A percentile compares a stretch with the other conserved stretches of the same genome.
Evolutionary conservation across 2,888 invertebrate species (phyloP).

Genomic region (Andrena haemorrhoa): DNA sequence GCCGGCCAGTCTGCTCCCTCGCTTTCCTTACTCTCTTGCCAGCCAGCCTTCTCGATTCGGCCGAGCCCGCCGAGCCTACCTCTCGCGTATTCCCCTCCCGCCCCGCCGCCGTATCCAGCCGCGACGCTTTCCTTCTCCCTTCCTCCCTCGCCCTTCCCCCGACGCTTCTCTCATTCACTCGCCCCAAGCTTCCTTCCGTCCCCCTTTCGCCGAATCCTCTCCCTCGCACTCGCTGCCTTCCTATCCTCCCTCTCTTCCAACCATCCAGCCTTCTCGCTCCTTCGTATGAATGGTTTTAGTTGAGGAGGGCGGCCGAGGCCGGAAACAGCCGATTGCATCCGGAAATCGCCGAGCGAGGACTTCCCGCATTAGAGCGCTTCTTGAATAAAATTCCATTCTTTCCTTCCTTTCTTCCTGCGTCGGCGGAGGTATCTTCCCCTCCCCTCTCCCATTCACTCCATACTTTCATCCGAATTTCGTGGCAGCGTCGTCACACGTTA

Average conservation of each 20-base stretch:
- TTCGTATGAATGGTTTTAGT: constrained; percentile 77
- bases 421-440: not conserved
- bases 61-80: constrained; percentile 63
- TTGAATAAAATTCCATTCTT: constrained; percentile 79
- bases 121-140: constrained; percentile 50
- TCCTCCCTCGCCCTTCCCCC: constrained; percentile 40
- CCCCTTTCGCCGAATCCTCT: constrained; percentile 16
- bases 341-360: constrained; percentile 72
- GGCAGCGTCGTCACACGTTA: not conserved
- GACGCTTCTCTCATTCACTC: constrained; percentile 57
- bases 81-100: constrained; percentile 54
- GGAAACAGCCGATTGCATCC: constrained; percentile 71
- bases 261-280: constrained; percentile 47
- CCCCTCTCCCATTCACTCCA: not conserved
- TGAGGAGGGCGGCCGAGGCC: constrained; percentile 64
- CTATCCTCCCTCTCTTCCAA: constrained; percentile 45
- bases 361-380: constrained; percentile 77
- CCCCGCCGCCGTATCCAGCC: constrained; percentile 8
- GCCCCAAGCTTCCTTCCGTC: constrained; percentile 39
- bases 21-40: constrained; percentile 60
- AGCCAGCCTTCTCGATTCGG: constrained; percentile 57
- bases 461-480: constrained; percentile 39
- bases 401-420: constrained; percentile 54
- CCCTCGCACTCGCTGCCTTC: constrained; percentile 42
- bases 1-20: constrained; percentile 59